Base-by-base conservation (phyloP, 2,113 vertebrate genomes). In the Nipponia nippon region DNA sequence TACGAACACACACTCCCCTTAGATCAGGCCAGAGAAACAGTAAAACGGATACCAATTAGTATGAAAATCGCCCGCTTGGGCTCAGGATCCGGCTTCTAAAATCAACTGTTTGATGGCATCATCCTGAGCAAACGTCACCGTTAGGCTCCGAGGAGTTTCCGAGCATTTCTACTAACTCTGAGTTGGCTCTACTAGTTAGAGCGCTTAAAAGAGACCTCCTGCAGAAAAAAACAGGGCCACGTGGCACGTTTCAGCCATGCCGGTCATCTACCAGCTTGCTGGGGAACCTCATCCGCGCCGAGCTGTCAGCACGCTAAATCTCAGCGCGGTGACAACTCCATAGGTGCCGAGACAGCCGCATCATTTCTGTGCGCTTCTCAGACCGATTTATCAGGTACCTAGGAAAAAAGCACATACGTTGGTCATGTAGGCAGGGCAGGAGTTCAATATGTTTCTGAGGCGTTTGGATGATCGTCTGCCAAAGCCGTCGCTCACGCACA, bases 371-470 rank as follows among this genome's bases (percentile, higher is more conserved):
- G 61, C 4, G 0, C 26, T 8, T 36, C 53, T n/a, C 1, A 0
- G 46, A 32, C n/a, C 7, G 2, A 40, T 42, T 80, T 53, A 55
- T 47, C 13, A 16, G 25, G 15, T 66, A 36, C 6, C 15, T 17
- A 8, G 20, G 6, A 21, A 65, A 90, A 93, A 67, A 80, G 18
- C 9, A 34, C 16, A 9, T 3, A 2, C 1, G 1, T 29, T 27
- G 69, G 40, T 27, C 17, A 13, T 7, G 36, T 3, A 67, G 46
- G 66, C 47, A 61, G 61, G 36, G 29, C 19, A 40, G 36, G 18
- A 0, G 0, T 16, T 62, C 26, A 20, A 6, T 19, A 30, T 2
- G 8, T 46, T 56, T 29, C 49, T 3, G 1, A 52, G 71, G 16
- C 19, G 56, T 72, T 40, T 58, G 65, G 72, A 38, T 30, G 42